Evolutionary conservation across 1,140 invertebrate species (phyloP).

Genomic region (Telenomus remus): DNA sequence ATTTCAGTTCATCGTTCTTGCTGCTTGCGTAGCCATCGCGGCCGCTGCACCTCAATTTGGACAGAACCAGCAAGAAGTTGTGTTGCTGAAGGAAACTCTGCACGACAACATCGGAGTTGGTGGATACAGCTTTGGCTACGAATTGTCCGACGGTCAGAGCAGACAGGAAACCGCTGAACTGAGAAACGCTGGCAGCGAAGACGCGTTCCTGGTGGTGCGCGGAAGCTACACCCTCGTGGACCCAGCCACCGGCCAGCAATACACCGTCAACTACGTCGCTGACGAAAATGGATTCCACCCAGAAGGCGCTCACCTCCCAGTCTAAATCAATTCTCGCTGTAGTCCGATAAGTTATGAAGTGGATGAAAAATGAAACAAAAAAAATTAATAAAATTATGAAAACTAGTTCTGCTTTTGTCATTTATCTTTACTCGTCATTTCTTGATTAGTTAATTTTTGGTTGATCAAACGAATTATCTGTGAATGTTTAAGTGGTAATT

Average conservation of each 20-base stretch:
- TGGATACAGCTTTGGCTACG: conserved; percentile 72
- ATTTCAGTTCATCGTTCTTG: conserved; percentile 22
- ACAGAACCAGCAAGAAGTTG: conserved; percentile 53
- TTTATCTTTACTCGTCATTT: too few relatives aligned
- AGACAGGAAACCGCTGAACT: conserved; percentile 62
- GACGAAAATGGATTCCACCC: conserved; percentile 71
- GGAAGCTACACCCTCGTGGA: conserved; percentile 68
- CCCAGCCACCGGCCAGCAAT: conserved; percentile 58
- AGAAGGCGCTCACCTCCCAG: conserved; percentile 48
- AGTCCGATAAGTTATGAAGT: background rate
- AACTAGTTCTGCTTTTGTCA: background rate
- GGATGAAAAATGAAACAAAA: conserved; percentile 1
- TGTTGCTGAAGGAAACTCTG: conserved; percentile 59
- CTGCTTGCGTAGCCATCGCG: conserved; percentile 14
- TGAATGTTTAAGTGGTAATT: too few relatives aligned
- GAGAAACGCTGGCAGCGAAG: conserved; percentile 33
- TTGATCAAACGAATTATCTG: too few relatives aligned
- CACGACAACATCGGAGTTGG: conserved; percentile 67
- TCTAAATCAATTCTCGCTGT: conserved; percentile 2
- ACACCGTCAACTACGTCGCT: conserved; percentile 69
- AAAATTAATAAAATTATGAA: conserved; percentile 3
- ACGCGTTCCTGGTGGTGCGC: conserved; percentile 49
- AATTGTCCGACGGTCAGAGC: conserved; percentile 79
- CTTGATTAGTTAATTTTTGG: too few relatives aligned
- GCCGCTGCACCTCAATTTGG: conserved; percentile 22